Conservation (phyloP, 1,140 invertebrate genomes). For the Drosophila novamexicana region DNA sequence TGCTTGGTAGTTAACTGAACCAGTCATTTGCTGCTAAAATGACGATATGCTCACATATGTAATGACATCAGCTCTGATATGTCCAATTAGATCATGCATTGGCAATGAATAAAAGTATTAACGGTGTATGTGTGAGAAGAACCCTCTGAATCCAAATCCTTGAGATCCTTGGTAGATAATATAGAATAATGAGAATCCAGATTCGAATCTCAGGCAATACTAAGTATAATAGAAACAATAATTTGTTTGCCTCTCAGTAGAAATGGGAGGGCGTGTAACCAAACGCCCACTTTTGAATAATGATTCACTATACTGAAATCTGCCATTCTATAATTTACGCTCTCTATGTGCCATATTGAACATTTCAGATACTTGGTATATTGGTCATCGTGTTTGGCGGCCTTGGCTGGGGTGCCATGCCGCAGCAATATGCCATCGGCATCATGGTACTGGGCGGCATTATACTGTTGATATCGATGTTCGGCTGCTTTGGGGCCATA, state of each 20-base stretch:
- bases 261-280: too few relatives aligned
- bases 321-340: neutral
- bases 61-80: slow-evolving; percentile 7
- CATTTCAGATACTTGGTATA: slow-evolving; percentile 67
- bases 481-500: slow-evolving; percentile 93
- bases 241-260: too few relatives aligned
- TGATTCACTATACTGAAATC: slow-evolving; percentile 3
- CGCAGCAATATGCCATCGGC: slow-evolving; percentile 85
- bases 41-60: slow-evolving; percentile 19
- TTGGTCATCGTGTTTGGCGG: slow-evolving; percentile 67
- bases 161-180: too few relatives aligned
- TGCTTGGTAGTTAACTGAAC: too few relatives aligned
- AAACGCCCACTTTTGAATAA: neutral
- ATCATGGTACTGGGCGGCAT: slow-evolving; percentile 90
- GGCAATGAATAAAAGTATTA: too few relatives aligned
- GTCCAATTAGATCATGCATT: neutral
- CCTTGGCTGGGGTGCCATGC: slow-evolving; percentile 85
- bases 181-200: too few relatives aligned
- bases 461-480: slow-evolving; percentile 91
- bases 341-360: neutral
- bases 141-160: too few relatives aligned
- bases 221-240: too few relatives aligned
- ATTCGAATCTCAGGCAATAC: too few relatives aligned
- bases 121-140: too few relatives aligned
- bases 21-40: neutral